Evolutionary conservation across 1,140 invertebrate species (phyloP).

Genomic region (Drosophila arizonae): DNA sequence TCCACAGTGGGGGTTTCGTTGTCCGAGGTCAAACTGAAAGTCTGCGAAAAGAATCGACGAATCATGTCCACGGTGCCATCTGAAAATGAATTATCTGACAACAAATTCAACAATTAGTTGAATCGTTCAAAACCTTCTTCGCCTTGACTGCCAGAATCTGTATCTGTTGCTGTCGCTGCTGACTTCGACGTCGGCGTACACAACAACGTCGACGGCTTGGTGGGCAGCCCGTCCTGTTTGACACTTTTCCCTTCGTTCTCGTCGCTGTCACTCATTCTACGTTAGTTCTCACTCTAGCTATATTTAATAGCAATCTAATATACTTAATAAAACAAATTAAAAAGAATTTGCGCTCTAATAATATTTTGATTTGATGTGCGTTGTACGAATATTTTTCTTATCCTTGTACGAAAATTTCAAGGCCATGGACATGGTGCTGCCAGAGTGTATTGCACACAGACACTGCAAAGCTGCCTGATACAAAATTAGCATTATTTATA

Average conservation of each 20-base stretch:
- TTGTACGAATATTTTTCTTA: conserved; percentile 1
- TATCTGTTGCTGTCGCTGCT: conserved; percentile 6
- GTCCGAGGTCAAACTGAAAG: conserved; percentile 4
- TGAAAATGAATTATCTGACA: conserved; percentile 6
- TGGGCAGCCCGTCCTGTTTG: neutral
- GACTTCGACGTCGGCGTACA: conserved; percentile 1
- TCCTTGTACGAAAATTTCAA: neutral
- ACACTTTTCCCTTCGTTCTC: neutral
- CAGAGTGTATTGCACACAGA: neutral
- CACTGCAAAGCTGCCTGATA: neutral
- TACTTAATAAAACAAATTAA: neutral
- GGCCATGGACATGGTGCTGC: neutral
- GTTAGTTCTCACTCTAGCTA: neutral
- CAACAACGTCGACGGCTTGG: conserved; percentile 1
- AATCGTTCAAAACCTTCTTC: conserved; percentile 2
- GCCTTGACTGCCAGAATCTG: neutral
- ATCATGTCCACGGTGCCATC: conserved; percentile 3
- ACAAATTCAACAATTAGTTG: conserved; percentile 1
- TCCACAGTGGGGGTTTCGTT: neutral
- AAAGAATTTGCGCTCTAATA: neutral
- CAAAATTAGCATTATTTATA: neutral
- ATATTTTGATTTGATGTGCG: neutral
- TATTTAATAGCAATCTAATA: neutral
- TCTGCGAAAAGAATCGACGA: neutral
- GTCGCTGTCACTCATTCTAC: neutral